phyloP scores from a whole-genome alignment of 1,140 invertebrate species.

The Leptinotarsa defecta region DNA sequence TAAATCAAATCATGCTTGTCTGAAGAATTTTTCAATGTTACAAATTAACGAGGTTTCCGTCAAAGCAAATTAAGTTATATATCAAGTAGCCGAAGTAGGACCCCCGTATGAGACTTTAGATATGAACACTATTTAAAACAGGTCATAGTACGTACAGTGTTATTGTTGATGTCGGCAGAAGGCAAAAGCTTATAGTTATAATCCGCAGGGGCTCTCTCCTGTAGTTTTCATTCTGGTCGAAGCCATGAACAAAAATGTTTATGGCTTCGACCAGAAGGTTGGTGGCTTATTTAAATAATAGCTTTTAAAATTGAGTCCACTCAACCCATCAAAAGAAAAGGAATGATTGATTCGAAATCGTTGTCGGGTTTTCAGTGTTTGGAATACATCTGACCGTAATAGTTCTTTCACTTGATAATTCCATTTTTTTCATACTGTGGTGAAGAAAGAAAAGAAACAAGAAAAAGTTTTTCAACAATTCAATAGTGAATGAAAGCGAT shows the following conservation, averaged over 20 bases:
- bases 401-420: too few species aligned
- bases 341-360: background rate
- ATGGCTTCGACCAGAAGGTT: too few species aligned
- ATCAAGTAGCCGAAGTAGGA: slow-evolving; percentile 34
- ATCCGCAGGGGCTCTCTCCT: slow-evolving; percentile 14
- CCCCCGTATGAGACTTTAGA: slow-evolving; percentile 15
- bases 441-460: too few species aligned
- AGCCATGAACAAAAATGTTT: slow-evolving; percentile 33
- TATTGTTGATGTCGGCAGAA: slow-evolving; percentile 30
- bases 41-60: slow-evolving; percentile 33
- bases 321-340: background rate
- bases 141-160: slow-evolving; percentile 34
- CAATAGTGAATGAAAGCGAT: too few species aligned
- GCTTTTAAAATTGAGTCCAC: background rate
- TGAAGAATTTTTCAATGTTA: background rate
- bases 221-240: background rate
- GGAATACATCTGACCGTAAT: too few species aligned
- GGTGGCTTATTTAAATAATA: slow-evolving; percentile 26
- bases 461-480: too few species aligned
- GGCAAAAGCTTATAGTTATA: background rate
- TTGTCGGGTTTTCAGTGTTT: too few species aligned
- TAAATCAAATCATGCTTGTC: background rate
- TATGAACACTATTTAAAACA: slow-evolving; percentile 31
- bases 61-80: slow-evolving; percentile 40
- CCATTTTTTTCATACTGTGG: too few species aligned